Conservation (phyloP, 2,888 invertebrate species). For the Cephus runcator region DNA sequence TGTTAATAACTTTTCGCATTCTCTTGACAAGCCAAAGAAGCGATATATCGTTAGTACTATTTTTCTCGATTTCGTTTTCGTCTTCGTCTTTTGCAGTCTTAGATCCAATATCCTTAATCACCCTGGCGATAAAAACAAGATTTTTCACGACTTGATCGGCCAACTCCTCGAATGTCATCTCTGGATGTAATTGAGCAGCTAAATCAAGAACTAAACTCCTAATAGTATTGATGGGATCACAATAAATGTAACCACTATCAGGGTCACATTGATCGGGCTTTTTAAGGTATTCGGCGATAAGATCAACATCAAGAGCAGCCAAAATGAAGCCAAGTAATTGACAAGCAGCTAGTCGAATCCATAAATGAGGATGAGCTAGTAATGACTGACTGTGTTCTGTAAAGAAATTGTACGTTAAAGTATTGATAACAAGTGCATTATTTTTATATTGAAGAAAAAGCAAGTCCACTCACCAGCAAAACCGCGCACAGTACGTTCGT, state of each 20-base stretch:
- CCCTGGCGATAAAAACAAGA: slow-evolving; percentile 76
- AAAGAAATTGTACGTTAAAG: slow-evolving; percentile 59
- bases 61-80: slow-evolving; percentile 28
- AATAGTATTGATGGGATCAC: slow-evolving; percentile 72
- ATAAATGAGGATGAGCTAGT: slow-evolving; percentile 84
- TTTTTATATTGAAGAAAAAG: neutral
- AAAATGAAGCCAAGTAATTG: slow-evolving; percentile 82
- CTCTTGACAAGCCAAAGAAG: slow-evolving; percentile 81
- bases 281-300: slow-evolving; percentile 68
- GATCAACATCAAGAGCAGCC: slow-evolving; percentile 71
- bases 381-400: slow-evolving; percentile 77
- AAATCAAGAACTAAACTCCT: slow-evolving; percentile 79
- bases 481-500: slow-evolving; percentile 66
- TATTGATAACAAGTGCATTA: neutral
- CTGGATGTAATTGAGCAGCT: slow-evolving; percentile 78
- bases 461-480: slow-evolving; percentile 46
- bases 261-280: slow-evolving; percentile 57
- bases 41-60: slow-evolving; percentile 67
- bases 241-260: slow-evolving; percentile 72
- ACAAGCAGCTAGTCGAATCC: slow-evolving; percentile 84
- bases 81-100: slow-evolving; percentile 34
- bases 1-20: slow-evolving; percentile 79
- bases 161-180: slow-evolving; percentile 75
- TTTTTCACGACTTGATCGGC: slow-evolving; percentile 81
- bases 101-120: slow-evolving; percentile 70